These are phyloP conservation scores for Phrynosoma blainvillii DNA, from an alignment of 2,113 vertebrate genomes.

Conservation along the genomic window DNA sequence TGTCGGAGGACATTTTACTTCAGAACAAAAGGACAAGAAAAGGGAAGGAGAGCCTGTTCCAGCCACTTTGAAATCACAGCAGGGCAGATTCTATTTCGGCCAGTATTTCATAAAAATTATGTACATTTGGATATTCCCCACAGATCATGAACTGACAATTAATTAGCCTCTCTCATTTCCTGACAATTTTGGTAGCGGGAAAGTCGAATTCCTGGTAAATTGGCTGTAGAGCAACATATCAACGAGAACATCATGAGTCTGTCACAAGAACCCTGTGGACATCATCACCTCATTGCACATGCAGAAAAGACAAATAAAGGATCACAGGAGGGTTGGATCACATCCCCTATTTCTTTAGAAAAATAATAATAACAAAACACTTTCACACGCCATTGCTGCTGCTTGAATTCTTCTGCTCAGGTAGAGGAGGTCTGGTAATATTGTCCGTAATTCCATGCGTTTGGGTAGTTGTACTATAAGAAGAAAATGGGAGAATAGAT, in stretches of 20 bases:
- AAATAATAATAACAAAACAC: slow-evolving; percentile 79
- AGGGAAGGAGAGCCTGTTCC: not conserved
- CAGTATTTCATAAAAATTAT: not conserved
- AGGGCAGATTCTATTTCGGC: rapidly evolving
- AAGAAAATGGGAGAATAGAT: not conserved
- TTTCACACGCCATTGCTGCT: slow-evolving; percentile 61
- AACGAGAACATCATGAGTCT: slow-evolving; percentile 65
- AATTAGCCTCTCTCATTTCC: slow-evolving; percentile 59
- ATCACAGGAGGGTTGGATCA: slow-evolving; percentile 71
- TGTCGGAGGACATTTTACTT: not conserved
- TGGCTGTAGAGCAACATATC: slow-evolving; percentile 64
- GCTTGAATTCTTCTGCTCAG: slow-evolving; percentile 76
- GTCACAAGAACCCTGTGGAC: slow-evolving; percentile 67
- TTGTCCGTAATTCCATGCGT: slow-evolving; percentile 96
- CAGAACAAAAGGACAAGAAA: not conserved
- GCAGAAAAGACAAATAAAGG: slow-evolving; percentile 69
- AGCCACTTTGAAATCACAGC: not conserved
- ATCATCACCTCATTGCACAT: slow-evolving; percentile 59
- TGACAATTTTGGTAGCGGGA: slow-evolving; percentile 75
- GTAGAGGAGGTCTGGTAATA: slow-evolving; percentile 96
- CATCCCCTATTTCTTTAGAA: slow-evolving; percentile 62
- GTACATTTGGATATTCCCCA: not conserved
- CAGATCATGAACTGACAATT: slow-evolving; percentile 26
- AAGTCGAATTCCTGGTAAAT: slow-evolving; percentile 62
- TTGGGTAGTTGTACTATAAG: slow-evolving; percentile 90